A percentile compares a stretch with the other conserved stretches of the same genome.
Conservation (phyloP, 2,113 vertebrate genomes). For the Colistium nudipinnis region DNA sequence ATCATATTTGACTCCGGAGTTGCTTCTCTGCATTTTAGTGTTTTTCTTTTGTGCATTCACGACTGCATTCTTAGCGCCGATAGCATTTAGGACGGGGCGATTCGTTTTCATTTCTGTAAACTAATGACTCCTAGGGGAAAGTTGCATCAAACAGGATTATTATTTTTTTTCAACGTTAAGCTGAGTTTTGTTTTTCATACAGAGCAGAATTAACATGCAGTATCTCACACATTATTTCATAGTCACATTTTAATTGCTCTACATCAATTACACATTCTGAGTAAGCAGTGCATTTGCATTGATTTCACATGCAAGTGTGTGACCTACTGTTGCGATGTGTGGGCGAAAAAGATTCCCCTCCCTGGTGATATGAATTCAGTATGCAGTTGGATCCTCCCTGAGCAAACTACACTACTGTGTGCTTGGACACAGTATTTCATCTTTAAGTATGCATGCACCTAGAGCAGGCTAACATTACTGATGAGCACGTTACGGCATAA, state of each 20-base stretch:
- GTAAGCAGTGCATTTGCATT: slow-evolving; percentile 69
- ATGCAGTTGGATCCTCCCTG: slow-evolving; percentile 23
- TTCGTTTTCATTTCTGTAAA: slow-evolving; percentile 16
- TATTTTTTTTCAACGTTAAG: no score
- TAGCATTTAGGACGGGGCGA: slow-evolving; percentile 1
- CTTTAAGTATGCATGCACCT: not conserved
- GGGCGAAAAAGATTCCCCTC: slow-evolving; percentile 63
- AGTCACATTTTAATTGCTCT: slow-evolving; percentile 70
- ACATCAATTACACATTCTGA: slow-evolving; percentile 72
- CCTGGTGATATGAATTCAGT: slow-evolving; percentile 60
- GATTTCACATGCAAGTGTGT: slow-evolving; percentile 59
- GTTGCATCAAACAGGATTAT: slow-evolving; percentile 29
- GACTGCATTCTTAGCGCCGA: not conserved
- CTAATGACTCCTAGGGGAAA: not conserved
- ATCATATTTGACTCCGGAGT: no score
- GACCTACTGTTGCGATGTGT: slow-evolving; percentile 56
- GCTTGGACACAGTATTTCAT: slow-evolving; percentile 13
- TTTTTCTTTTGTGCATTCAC: no score
- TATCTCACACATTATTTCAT: slow-evolving; percentile 45
- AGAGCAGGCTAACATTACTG: not conserved
- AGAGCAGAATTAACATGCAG: slow-evolving; percentile 57
- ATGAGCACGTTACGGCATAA: not conserved
- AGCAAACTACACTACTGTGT: not conserved
- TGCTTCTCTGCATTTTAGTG: no score
- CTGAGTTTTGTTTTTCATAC: slow-evolving; percentile 20